Evolutionary conservation across 2,113 vertebrate species (phyloP), one percentile per base, ranked within the genome.

Genomic region (Phalacrocorax brasilianus): DNA sequence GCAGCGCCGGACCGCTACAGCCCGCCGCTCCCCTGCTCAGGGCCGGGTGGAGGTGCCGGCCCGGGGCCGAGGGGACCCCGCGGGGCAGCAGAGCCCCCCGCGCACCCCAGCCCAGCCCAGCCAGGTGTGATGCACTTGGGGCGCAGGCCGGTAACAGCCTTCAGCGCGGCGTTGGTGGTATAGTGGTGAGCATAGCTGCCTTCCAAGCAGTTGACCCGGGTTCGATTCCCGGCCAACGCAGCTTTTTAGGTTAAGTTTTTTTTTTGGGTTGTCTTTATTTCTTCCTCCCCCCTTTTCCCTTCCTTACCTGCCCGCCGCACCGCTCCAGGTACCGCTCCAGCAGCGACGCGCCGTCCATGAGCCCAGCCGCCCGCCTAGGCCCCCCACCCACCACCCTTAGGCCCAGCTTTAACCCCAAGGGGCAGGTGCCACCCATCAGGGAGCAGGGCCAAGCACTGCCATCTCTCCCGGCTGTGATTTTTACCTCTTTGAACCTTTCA

Each of bases 131-230:
- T 5, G 0, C 2, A 47, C 0, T 33, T 88, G 0, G 0, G 5
- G 1, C 0, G 0, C 4, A 1, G 30, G 9, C 20, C 1, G 8
- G 0, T 4, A 1, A 0, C 0, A 0, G 1, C 1, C 0, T 0
- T 28, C 38, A 30, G 5, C 38, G 38, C 12, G 14, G 78, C 90
- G 93, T 96, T 98, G 98, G 98, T 98, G 97, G 98, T 98, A 98
- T 98, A 98, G 98, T 98, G 98, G 98, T 98, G 90, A 98, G 97
- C 98, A 98, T 98, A 98, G 98, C 98, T 98, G 98, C 98, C 97
- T 98, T 98, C 98, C 97, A 98, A 98, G 97, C 97, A 97, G 97
- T 98, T 98, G 97, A 97, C 97, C 97, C 85, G 96, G 93, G 94
- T 97, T 85, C 62, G 19, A 86, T 86, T 86, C 72, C 84, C 35